phyloP scores from a whole-genome alignment of 2,113 vertebrate species.

The Odobenus rosmarus region DNA sequence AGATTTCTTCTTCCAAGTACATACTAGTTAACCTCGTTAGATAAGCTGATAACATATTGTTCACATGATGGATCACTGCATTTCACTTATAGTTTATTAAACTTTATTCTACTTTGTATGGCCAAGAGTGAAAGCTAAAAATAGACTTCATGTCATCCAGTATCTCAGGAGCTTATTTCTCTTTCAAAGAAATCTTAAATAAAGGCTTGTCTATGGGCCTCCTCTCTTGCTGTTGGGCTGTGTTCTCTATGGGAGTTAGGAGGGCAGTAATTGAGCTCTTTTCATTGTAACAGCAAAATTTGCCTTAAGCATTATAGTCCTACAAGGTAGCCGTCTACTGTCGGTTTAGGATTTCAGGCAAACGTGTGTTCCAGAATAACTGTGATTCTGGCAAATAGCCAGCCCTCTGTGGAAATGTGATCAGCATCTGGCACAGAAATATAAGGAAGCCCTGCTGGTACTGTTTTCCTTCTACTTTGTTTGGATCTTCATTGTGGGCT shows the following conservation, averaged over 20 bases:
- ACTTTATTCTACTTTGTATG: constrained; percentile 28
- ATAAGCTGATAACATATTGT: background rate
- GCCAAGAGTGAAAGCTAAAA: constrained; percentile 24
- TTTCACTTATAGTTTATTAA: constrained; percentile 50
- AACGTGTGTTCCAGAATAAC: constrained; percentile 53
- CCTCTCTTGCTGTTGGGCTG: fast-evolving
- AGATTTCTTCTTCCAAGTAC: background rate
- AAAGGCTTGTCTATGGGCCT: background rate
- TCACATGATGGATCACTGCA: background rate
- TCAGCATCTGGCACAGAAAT: constrained; percentile 59
- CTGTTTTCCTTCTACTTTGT: constrained; percentile 32
- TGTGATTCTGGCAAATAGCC: constrained; percentile 57
- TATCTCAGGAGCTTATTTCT: constrained; percentile 2
- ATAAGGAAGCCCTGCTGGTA: background rate
- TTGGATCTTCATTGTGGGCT: constrained; percentile 39
- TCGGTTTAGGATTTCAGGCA: constrained; percentile 68
- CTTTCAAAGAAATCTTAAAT: constrained; percentile 57
- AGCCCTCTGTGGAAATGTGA: constrained; percentile 44
- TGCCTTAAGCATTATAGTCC: constrained; percentile 60
- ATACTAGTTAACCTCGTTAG: background rate
- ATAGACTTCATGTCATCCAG: background rate
- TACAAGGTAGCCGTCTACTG: constrained; percentile 68
- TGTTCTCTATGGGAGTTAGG: background rate
- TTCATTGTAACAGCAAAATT: constrained; percentile 60
- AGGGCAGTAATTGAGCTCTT: constrained; percentile 62